phyloP scores from a whole-genome alignment of 2,888 invertebrate species.

The Caenorhabditis doughertyi region DNA sequence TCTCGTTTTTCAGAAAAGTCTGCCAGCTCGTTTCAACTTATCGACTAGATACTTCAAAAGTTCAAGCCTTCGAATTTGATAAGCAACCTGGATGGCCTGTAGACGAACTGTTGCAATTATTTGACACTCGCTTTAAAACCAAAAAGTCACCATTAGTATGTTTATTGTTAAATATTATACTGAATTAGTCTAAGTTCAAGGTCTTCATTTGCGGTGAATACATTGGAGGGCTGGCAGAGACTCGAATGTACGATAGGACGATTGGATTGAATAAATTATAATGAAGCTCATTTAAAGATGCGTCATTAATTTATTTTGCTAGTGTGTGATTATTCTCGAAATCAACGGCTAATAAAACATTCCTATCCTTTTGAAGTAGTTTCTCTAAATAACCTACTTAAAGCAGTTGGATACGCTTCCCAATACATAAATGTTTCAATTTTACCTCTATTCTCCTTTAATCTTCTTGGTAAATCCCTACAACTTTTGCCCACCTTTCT shows the following conservation, averaged over 20 bases:
- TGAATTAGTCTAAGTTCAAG: neutral
- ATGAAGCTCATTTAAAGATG: too few relatives aligned
- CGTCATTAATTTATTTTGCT: neutral
- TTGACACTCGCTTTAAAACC: neutral
- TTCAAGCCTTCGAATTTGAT: slow-evolving; percentile 50
- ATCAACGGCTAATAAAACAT: neutral
- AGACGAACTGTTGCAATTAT: slow-evolving; percentile 21
- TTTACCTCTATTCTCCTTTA: neutral
- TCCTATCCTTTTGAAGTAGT: neutral
- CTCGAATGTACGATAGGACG: slow-evolving; percentile 6
- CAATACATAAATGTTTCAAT: too few relatives aligned
- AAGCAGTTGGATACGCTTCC: too few relatives aligned
- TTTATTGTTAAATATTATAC: neutral
- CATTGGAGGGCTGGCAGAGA: slow-evolving; percentile 50
- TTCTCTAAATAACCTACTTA: neutral
- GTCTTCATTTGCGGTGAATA: slow-evolving; percentile 47
- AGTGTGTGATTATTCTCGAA: neutral
- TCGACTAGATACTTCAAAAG: slow-evolving; percentile 29
- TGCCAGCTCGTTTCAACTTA: slow-evolving; percentile 47
- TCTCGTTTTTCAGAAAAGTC: slow-evolving; percentile 36
- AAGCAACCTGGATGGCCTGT: slow-evolving; percentile 22
- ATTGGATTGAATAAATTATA: slow-evolving; percentile 13
- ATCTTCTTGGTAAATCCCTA: too few relatives aligned
- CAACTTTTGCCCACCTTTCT: too few relatives aligned
- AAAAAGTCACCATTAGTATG: slow-evolving; percentile 22